Base-by-base conservation (phyloP, 2,888 invertebrate genomes). In the Busseola fusca region DNA sequence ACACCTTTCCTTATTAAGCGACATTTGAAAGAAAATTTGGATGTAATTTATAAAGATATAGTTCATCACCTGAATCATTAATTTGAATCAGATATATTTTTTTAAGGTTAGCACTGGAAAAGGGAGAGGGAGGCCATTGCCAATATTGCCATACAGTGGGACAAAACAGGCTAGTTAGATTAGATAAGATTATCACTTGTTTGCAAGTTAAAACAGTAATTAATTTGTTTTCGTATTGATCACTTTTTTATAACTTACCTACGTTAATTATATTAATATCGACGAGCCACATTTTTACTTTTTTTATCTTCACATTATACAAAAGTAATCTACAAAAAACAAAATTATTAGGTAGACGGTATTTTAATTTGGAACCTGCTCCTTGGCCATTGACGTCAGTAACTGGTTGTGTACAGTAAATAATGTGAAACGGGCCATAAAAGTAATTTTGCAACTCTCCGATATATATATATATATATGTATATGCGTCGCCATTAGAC, bases 351-450 rank as follows among this genome's bases (percentile, higher is more conserved):
- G 74, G 69, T 69, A 70, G 74, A 76, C 75, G 82, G 56, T 76
- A 76, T 86, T 84, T 84, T 80, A 78, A 84, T 83, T 85, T 68
- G 27, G 80, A 89, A 87, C 88, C 84, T 84, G 87, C 79, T 87
- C 68, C 69, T 74, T 80, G 68, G 67, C 77, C 74, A 89, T 88
- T 89, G 90, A 90, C 90, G 90, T 90, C 88, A 89, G 69, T 40
- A 84, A 87, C 87, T 69, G 74, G 88, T 88, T 87, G 48, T 74
- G 66, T 74, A 76, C 60, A 76, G 81, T 82, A 78, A 72, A 85
- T 86, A 82, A 83, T 82, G 80, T 83, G 75, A 82, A 80, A 82
- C 80, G 74, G 75, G 68, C 80, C 81, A 83, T 81, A 88, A 86
- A 86, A 84, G 82, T 80, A 80, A 77, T 74, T 86, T 84, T 86